phyloP scores from a whole-genome alignment of 2,113 vertebrate genomes.

The Sapayoa aenigma region DNA sequence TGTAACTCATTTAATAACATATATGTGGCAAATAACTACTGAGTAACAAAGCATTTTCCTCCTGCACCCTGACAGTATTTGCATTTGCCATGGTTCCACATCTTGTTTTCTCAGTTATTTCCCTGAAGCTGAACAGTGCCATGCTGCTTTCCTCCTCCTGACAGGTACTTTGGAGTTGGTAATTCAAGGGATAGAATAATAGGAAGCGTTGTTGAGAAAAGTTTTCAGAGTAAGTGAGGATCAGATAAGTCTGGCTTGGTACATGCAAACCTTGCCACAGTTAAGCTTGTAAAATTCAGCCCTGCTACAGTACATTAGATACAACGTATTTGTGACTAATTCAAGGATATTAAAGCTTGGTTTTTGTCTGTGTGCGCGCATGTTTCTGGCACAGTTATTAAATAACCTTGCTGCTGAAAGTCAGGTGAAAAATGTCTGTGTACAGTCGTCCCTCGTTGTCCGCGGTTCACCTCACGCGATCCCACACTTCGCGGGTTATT shows the following conservation, averaged over 20 bases:
- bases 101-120: background rate
- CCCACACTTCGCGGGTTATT: too few species aligned
- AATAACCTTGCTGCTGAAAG: background rate
- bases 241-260: background rate
- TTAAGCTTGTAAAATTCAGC: background rate
- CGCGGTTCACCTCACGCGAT: too few species aligned
- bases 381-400: background rate
- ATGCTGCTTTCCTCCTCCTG: background rate
- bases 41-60: background rate
- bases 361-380: background rate
- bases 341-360: background rate
- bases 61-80: fast-evolving
- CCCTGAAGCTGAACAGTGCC: background rate
- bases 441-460: too few species aligned
- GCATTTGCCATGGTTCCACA: background rate
- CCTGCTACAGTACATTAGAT: background rate
- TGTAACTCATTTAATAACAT: background rate
- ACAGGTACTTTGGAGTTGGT: background rate
- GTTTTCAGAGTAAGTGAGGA: background rate
- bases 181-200: background rate
- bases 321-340: background rate
- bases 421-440: background rate
- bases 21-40: background rate
- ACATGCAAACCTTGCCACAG: background rate
- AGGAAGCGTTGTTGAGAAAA: background rate